phyloP scores from a whole-genome alignment of 2,888 invertebrate genomes.

The Ophonus ardosiacus region DNA sequence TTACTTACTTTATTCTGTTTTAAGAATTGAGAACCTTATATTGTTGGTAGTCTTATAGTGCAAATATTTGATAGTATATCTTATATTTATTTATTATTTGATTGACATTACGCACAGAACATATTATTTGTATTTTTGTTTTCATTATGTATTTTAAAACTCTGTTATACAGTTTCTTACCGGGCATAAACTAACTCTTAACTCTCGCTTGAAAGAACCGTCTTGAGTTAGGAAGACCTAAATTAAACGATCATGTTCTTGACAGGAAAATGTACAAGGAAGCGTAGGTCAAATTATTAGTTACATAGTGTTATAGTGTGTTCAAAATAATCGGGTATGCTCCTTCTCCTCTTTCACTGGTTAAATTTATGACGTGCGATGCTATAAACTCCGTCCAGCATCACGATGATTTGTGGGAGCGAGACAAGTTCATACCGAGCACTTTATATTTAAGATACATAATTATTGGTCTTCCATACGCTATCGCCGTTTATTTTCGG shows the following conservation, averaged over 20 bases:
- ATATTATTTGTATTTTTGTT: no score
- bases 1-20: no score
- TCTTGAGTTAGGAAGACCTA: background rate
- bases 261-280: conserved; percentile 53
- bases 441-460: conserved; percentile 58
- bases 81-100: no score
- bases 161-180: no score
- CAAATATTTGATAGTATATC: no score
- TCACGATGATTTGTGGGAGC: conserved; percentile 55
- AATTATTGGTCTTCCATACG: conserved; percentile 47
- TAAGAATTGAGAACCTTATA: no score
- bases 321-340: conserved; percentile 56
- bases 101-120: no score
- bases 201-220: background rate
- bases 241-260: conserved; percentile 51
- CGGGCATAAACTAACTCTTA: no score
- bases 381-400: conserved; percentile 50
- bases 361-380: conserved; percentile 61
- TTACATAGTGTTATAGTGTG: conserved; percentile 58
- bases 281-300: conserved; percentile 47
- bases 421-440: conserved; percentile 23
- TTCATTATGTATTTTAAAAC: no score
- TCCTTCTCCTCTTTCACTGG: conserved; percentile 55
- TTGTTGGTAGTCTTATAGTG: no score
- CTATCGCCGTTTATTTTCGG: conserved; percentile 56